Base-by-base conservation (phyloP, 2,888 invertebrate genomes). In the Thymelicus sylvestris region DNA sequence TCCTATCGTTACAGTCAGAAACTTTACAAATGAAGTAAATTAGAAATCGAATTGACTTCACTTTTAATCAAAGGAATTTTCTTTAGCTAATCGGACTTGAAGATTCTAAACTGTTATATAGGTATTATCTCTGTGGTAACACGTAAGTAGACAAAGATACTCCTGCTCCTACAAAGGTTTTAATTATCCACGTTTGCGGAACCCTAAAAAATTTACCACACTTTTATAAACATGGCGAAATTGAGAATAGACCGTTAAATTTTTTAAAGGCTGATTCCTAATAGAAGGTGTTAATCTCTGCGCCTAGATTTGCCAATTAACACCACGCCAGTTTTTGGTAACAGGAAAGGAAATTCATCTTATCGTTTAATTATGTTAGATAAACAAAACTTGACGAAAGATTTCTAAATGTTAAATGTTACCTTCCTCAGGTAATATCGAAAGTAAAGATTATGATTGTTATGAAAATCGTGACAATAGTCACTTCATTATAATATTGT, bases 251-350 rank as follows among this genome's bases (percentile, higher is more conserved):
- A 55, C 68, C 63, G 68, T 47, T 63, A 68, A 55, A 44, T 62
- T 48, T 62, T 48, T 31, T n/a, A 60, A 60, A 10, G 31, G 13
- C 39, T 62, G 52, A 57, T 63, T 68, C 44, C 68, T 57, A 68
- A 63, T 47, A 55, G 24, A 61, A 67, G 67, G 63, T 63, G 68
- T 57, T 68, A 68, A 68, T 68, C 68, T 61, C 38, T 38, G 38
- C 68, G 55, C 68, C 68, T 68, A 68, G 68, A 68, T 68, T 68
- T 68, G 57, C 68, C 55, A 63, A 68, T 68, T 68, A 68, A 55
- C 68, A 57, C 62, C 15, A 41, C 52, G 13, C n/a, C 38, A 59
- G 64, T 64, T 69, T 69, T 64, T 52, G 8, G 41, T 24, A 44
- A n/a, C 41, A 50, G 31, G 31, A 31, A 52, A 55, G 68, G 44